Evolutionary conservation across 1,140 invertebrate species (phyloP), one percentile per base, ranked within the genome.

Genomic region (Heliconius hermathena): DNA sequence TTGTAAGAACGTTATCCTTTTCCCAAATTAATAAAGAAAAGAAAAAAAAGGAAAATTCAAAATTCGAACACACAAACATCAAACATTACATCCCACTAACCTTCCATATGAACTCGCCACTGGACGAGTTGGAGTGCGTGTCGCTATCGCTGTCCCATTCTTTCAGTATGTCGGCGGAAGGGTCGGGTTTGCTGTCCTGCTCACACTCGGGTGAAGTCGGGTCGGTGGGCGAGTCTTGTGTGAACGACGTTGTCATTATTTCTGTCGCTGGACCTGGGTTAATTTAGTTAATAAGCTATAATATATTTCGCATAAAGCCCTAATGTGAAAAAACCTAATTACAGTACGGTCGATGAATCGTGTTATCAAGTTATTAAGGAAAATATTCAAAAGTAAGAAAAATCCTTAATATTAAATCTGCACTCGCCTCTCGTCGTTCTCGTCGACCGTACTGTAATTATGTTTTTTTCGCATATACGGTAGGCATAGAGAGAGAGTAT

Each of bases 91-190:
- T 73, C 41, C 29, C 8, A 92, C 94, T 91, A 88, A 97, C 97
- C 95, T 97, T 97, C 97, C 97, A 97, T 71, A 97, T 96, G 88
- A 97, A 97, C 90, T 97, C 97, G 18, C 96, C 96, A 84, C 97
- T 97, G 22, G 96, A 97, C 60, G 95, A 95, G 57, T 95, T 96
- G 18, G 95, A 95, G 73, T 95, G 93, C 8, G 92, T 91, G 71
- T 95, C 94, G 29, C 94, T 95, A 82, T 95, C 95, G 89, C 95
- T 95, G 85, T 96, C 95, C 95, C 95, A 96, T 83, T 96, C 95
- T 84, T 95, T 95, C 78, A 94, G 78, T 79, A 91, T 83, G 33
- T 94, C 94, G 1, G 86, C 83, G 22, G 88, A 81, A 29, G 86
- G 80, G 41, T 89, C 85, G 1, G 83, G 83, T 77, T 90, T 89